Conservation (phyloP, 1,140 invertebrate genomes). For the Musca domestica region DNA sequence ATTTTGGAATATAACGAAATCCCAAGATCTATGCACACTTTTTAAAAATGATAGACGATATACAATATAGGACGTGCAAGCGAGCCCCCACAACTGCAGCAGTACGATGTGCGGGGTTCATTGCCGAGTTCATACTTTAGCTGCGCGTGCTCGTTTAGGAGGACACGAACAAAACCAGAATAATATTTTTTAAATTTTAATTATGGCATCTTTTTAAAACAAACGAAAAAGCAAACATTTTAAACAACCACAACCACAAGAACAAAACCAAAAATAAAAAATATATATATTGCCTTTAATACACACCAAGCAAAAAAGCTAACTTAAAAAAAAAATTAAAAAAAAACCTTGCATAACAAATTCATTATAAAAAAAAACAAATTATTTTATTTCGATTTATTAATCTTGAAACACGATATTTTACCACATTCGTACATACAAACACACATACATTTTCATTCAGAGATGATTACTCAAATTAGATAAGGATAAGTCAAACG, state of each 20-base stretch:
- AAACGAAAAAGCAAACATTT: not conserved
- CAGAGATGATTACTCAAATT: no score
- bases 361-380: conserved; percentile 44
- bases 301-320: conserved; percentile 41
- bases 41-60: not conserved
- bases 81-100: no score
- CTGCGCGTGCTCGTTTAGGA: no score
- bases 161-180: not conserved
- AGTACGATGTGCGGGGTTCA: no score
- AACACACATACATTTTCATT: no score
- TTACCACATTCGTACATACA: no score
- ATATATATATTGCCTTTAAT: conserved; percentile 8
- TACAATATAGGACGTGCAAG: no score
- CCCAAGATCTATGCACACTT: conserved; percentile 4
- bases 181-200: conserved; percentile 4
- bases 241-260: not conserved
- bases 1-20: conserved; percentile 25
- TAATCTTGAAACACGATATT: no score
- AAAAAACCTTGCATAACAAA: conserved; percentile 54
- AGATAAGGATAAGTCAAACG: no score
- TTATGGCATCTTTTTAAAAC: not conserved
- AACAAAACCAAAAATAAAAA: not conserved
- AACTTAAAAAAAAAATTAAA: conserved; percentile 27
- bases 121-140: no score
- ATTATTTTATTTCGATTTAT: no score